phyloP scores from a whole-genome alignment of 64 coral and sea anemone species.

The Actinia tenebrosa region DNA sequence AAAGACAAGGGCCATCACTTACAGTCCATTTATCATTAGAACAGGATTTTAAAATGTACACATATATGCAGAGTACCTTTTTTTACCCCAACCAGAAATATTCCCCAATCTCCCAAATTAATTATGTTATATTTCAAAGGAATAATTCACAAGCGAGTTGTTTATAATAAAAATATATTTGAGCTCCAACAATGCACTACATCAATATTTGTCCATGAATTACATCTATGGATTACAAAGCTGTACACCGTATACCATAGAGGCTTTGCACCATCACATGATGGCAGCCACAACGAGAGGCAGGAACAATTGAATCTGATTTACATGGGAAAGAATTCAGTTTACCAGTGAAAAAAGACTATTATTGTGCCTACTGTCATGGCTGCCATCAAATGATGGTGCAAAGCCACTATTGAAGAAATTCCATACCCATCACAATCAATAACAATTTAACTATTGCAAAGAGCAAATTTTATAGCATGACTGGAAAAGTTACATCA shows the following conservation, averaged over 20 bases:
- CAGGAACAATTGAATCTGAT: too few relatives aligned
- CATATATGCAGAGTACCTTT: too few relatives aligned
- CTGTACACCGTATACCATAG: neutral
- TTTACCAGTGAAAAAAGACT: too few relatives aligned
- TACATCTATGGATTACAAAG: neutral
- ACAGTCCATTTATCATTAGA: too few relatives aligned
- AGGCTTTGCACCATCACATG: too few relatives aligned
- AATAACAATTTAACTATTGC: neutral
- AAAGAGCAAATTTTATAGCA: neutral
- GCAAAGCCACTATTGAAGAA: neutral
- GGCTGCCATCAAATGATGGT: too few relatives aligned
- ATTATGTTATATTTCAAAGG: neutral
- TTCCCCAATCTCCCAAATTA: neutral
- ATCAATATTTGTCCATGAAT: neutral
- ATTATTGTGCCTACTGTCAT: too few relatives aligned
- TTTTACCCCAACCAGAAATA: neutral
- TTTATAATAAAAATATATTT: conserved; percentile 10
- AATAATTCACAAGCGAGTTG: neutral
- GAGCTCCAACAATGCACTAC: neutral
- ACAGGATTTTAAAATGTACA: too few relatives aligned
- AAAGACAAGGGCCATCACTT: too few relatives aligned
- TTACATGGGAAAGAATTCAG: too few relatives aligned
- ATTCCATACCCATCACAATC: neutral
- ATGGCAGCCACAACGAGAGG: neutral
- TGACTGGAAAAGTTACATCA: too few relatives aligned